Conservation (phyloP, 2,797 vertebrate genomes). For the Denticeps clupeoides region DNA sequence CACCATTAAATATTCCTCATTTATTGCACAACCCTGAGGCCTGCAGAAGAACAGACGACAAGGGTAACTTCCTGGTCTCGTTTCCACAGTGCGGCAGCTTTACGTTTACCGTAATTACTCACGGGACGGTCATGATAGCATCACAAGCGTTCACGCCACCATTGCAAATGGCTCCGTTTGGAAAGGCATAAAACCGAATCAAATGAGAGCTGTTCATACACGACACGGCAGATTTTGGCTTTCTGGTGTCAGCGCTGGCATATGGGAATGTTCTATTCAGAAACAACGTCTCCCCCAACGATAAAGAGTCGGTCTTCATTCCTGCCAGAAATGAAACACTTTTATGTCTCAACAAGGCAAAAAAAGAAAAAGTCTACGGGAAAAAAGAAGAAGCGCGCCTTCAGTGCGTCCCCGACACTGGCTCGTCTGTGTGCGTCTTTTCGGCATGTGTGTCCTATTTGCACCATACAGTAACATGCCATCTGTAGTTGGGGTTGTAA, state of each 20-base stretch:
- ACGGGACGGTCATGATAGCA: no score
- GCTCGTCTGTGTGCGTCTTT: conserved; percentile 15
- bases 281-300: background rate
- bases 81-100: no score
- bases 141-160: no score
- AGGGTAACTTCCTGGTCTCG: no score
- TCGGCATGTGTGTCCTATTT: conserved; percentile 41
- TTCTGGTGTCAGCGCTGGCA: conserved; percentile 2
- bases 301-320: conserved; percentile 34
- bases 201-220: conserved; percentile 9
- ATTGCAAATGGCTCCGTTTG: conserved; percentile 9
- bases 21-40: no score
- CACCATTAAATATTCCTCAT: no score
- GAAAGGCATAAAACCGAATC: conserved; percentile 7
- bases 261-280: conserved; percentile 6
- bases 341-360: conserved; percentile 36
- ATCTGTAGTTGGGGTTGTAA: conserved; percentile 38
- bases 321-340: conserved; percentile 36
- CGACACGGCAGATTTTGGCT: conserved; percentile 15
- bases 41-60: no score
- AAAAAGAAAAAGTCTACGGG: no score
- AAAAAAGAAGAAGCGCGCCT: no score
- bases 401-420: conserved; percentile 8
- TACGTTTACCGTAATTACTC: no score
- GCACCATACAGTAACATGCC: conserved; percentile 28